Evolutionary conservation across 2,888 invertebrate species (phyloP).

Genomic region (Linnaemya tessellans): DNA sequence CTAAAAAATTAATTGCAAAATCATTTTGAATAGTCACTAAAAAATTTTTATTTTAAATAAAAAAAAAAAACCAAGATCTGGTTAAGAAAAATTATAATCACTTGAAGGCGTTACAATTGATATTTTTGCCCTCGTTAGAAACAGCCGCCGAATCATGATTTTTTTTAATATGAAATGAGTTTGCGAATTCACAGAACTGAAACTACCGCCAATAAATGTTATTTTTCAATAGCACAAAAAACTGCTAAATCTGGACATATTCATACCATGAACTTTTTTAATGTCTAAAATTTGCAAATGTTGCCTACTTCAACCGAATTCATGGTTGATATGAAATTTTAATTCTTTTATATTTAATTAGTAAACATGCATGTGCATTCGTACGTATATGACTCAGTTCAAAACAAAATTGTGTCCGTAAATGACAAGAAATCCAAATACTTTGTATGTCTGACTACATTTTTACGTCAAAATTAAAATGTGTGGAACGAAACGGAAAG

Average conservation of each 20-base stretch:
- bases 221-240: too few relatives aligned
- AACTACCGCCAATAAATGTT: background rate
- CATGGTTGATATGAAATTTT: too few relatives aligned
- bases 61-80: slow-evolving; percentile 14
- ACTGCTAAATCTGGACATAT: too few relatives aligned
- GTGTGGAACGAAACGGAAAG: slow-evolving; percentile 57
- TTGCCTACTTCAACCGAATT: too few relatives aligned
- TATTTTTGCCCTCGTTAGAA: slow-evolving; percentile 30
- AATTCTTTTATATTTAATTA: too few relatives aligned
- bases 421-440: background rate
- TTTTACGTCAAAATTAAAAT: background rate
- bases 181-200: background rate
- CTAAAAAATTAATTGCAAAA: slow-evolving; percentile 14
- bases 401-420: background rate
- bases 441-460: background rate
- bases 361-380: too few relatives aligned
- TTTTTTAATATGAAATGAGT: slow-evolving; percentile 18
- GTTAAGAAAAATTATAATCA: slow-evolving; percentile 37
- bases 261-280: too few relatives aligned
- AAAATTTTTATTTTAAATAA: slow-evolving; percentile 8
- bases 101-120: slow-evolving; percentile 45
- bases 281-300: too few relatives aligned
- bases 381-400: too few relatives aligned
- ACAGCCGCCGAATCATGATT: slow-evolving; percentile 26
- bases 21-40: slow-evolving; percentile 25